phyloP scores from a whole-genome alignment of 2,888 invertebrate genomes.

The Sycophila texana region DNA sequence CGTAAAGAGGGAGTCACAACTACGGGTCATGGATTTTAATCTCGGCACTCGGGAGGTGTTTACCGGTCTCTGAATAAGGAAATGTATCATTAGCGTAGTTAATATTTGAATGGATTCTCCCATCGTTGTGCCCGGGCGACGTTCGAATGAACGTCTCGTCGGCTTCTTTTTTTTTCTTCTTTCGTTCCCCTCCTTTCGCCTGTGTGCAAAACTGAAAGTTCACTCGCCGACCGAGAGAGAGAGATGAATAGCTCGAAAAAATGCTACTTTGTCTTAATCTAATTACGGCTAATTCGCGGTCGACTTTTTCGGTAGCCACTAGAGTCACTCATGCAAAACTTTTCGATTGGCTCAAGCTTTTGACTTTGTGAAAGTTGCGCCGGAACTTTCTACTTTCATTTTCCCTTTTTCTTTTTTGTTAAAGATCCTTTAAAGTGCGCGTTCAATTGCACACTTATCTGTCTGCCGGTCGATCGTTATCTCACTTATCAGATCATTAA shows the following conservation, averaged over 20 bases:
- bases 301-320: no score
- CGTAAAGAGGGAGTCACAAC: neutral
- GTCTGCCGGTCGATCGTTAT: conserved; percentile 2
- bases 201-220: neutral
- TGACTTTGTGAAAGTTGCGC: conserved; percentile 19
- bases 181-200: no score
- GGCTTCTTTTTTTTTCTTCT: neutral
- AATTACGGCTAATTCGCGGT: neutral
- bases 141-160: no score
- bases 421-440: conserved; percentile 9
- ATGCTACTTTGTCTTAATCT: neutral
- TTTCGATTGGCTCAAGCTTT: conserved; percentile 13
- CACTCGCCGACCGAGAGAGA: no score
- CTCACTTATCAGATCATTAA: no score
- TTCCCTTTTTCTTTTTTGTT: neutral
- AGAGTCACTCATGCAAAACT: neutral
- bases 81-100: no score
- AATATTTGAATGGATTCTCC: no score
- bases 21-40: conserved; percentile 23
- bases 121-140: no score
- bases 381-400: conserved; percentile 25
- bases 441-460: conserved; percentile 6
- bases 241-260: neutral
- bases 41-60: no score
- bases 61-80: no score